Conservation (phyloP, 2,797 vertebrate species). For the Mionectes olivaceus region DNA sequence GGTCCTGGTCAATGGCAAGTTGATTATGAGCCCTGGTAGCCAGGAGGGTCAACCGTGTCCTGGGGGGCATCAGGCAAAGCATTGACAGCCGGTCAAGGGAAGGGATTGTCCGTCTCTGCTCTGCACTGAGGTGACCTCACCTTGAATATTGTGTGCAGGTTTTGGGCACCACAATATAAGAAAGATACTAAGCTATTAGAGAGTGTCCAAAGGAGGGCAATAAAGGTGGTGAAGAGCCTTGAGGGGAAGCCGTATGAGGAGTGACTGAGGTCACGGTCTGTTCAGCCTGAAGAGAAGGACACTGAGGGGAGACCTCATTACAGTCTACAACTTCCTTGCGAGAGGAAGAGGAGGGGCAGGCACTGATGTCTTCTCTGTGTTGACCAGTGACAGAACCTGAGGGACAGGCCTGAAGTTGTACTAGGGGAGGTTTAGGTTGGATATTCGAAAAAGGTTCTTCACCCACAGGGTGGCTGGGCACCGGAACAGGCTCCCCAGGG, state of each 20-base stretch:
- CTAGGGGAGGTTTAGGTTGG: background rate
- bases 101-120: background rate
- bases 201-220: background rate
- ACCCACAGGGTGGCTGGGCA: background rate
- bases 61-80: background rate
- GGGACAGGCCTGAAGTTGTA: background rate
- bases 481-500: background rate
- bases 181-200: background rate
- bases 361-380: background rate
- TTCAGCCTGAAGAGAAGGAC: background rate
- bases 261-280: background rate
- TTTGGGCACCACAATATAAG: background rate
- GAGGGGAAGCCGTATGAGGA: background rate
- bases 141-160: background rate
- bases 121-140: background rate
- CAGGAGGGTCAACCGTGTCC: background rate
- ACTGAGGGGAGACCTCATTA: background rate
- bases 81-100: accelerated
- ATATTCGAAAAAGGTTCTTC: background rate
- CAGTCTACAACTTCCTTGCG: background rate
- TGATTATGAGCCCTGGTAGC: background rate
- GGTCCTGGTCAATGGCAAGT: background rate
- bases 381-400: background rate
- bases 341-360: background rate
- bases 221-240: background rate